Evolutionary conservation across 2,113 vertebrate species (phyloP).

Genomic region (Phyllostomus discolor): DNA sequence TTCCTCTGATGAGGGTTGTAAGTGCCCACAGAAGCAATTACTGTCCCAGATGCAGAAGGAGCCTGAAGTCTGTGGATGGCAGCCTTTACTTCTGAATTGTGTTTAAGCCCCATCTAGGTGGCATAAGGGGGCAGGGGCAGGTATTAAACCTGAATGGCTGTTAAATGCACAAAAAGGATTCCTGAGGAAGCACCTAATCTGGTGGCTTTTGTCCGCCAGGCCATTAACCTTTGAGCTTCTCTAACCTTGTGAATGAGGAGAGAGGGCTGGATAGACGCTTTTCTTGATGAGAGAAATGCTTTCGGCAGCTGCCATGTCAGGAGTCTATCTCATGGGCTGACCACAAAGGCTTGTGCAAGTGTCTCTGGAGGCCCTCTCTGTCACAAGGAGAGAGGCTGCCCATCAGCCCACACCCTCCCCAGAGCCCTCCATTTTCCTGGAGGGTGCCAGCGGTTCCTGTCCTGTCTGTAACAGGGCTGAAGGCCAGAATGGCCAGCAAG

Average conservation of each 20-base stretch:
- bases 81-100: background rate
- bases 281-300: background rate
- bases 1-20: background rate
- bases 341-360: background rate
- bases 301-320: background rate
- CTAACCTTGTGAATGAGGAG: background rate
- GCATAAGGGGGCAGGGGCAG: too few relatives aligned
- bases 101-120: background rate
- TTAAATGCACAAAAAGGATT: slow-evolving; percentile 13
- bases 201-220: background rate
- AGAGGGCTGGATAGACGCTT: background rate
- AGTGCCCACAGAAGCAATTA: background rate
- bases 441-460: background rate
- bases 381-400: background rate
- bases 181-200: slow-evolving; percentile 3
- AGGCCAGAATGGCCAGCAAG: accelerated
- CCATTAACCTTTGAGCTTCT: background rate
- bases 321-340: background rate
- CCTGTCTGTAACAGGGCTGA: too few relatives aligned
- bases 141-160: background rate
- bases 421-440: background rate
- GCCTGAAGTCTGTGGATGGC: background rate
- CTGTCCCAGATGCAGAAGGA: background rate
- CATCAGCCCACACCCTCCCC: accelerated
- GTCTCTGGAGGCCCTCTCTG: background rate